Evolutionary conservation across 2,888 invertebrate genomes (phyloP).

Genomic region (Tetrapedia diversipes): DNA sequence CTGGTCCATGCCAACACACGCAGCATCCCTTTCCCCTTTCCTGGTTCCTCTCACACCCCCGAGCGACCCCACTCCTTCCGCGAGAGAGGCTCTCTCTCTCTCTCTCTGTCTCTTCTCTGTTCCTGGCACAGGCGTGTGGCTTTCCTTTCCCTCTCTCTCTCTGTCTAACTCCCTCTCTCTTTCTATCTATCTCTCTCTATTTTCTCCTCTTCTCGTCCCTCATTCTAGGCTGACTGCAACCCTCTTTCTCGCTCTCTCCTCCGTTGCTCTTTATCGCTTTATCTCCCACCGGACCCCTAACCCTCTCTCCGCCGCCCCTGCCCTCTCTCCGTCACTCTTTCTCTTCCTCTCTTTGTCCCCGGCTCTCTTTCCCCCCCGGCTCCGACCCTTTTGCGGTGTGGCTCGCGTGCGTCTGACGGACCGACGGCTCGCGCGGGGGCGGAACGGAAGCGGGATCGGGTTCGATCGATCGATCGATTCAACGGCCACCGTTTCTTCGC

Average conservation of each 20-base stretch:
- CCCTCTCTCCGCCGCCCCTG: conserved; percentile 63
- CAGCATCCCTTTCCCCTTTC: conserved; percentile 81
- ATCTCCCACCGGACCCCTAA: conserved; percentile 71
- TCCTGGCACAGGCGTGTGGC: conserved; percentile 50
- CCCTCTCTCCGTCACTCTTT: conserved; percentile 58
- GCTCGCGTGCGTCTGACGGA: conserved; percentile 71
- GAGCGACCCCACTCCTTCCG: conserved; percentile 72
- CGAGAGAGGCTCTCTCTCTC: too few species aligned
- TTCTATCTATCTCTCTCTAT: conserved; percentile 53
- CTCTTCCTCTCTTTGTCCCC: conserved; percentile 46
- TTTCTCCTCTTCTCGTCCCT: conserved; percentile 54
- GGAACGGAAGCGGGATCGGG: background rate
- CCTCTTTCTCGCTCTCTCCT: conserved; percentile 61
- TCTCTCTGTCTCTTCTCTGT: conserved; percentile 65
- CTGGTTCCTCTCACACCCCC: conserved; percentile 74
- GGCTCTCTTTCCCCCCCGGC: conserved; percentile 57
- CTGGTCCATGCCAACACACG: conserved; percentile 83
- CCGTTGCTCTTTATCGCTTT: conserved; percentile 72
- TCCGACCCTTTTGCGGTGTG: conserved; percentile 73
- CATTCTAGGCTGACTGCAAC: conserved; percentile 47
- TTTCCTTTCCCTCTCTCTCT: conserved; percentile 37
- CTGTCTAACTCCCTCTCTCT: conserved; percentile 44
- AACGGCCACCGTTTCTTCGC: conserved; percentile 40
- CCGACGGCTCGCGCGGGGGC: conserved; percentile 48
- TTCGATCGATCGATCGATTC: conserved; percentile 67